Evolutionary conservation across 2,113 vertebrate species (phyloP), one percentile per base, ranked within the genome.

Genomic region (Plestiodon gilberti): DNA sequence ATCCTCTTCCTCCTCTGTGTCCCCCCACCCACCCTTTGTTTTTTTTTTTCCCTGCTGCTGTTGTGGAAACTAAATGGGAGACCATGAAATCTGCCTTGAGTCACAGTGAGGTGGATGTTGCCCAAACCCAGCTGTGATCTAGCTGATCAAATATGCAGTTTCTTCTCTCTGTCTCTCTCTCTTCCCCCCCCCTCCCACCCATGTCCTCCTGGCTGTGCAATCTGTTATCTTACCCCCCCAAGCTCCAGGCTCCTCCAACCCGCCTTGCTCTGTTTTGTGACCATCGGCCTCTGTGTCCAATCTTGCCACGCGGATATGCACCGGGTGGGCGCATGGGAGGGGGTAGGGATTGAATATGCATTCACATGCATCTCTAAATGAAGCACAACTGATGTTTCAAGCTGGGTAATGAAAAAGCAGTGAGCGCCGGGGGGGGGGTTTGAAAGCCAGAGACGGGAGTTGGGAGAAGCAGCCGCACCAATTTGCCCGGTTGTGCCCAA

Each of bases 51-150:
- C 20, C 10, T 18, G n/a, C 62, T 40, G 40, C 88, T 93, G 91
- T 92, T 90, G 91, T 92, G 93, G 92, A 93, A 91, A 89, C 88
- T 86, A 91, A 94, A 92, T 89, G 70, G 35, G 92, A 92, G 93
- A 81, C 91, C 85, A 38, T 81, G 87, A 92, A 91, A 93, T 87
- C 88, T 89, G 83, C 86, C 85, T 83, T 92, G 73, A 83, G 90
- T 90, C 87, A 92, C 83, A 92, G 91, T 84, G 69, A 90, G 88
- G 71, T 92, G 82, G 87, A 90, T 82, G 3, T 95, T 92, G 92
- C 92, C 93, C 87, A 90, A 81, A 86, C 88, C 67, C 75, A 67
- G 0, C 67, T 83, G 89, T 86, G 82, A 92, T 83, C 75, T 70
- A 82, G 64, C n/a, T 14, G 82, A 89, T 90, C 78, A 87, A 88